Evolutionary conservation across 1,140 invertebrate genomes (phyloP).

Genomic region (Prorops nasuta): DNA sequence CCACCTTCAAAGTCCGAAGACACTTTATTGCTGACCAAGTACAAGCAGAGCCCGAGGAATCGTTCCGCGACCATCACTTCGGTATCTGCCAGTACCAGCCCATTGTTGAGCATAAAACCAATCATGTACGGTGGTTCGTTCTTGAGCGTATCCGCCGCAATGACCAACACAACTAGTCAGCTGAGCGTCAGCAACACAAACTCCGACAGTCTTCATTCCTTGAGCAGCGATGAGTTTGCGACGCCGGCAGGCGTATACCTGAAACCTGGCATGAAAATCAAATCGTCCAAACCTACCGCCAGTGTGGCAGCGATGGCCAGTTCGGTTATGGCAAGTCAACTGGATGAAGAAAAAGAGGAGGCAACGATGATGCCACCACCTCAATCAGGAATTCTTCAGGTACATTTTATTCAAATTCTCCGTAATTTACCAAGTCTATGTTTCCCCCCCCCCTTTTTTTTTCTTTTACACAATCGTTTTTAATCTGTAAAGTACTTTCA

Average conservation of each 20-base stretch:
- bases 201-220: slow-evolving; percentile 60
- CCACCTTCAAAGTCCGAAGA: slow-evolving; percentile 78
- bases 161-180: slow-evolving; percentile 60
- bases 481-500: too few species aligned
- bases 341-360: slow-evolving; percentile 44
- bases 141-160: slow-evolving; percentile 36
- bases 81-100: slow-evolving; percentile 67
- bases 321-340: slow-evolving; percentile 29
- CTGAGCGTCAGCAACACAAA: slow-evolving; percentile 55
- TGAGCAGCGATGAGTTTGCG: slow-evolving; percentile 58
- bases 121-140: slow-evolving; percentile 56
- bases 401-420: slow-evolving; percentile 21
- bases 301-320: slow-evolving; percentile 47
- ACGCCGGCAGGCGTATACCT: slow-evolving; percentile 23
- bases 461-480: too few species aligned
- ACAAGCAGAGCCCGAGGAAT: slow-evolving; percentile 60
- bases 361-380: slow-evolving; percentile 46
- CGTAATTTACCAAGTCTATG: slow-evolving; percentile 1
- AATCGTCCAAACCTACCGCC: slow-evolving; percentile 41
- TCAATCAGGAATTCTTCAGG: slow-evolving; percentile 66
- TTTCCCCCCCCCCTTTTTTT: too few species aligned
- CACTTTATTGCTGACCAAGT: slow-evolving; percentile 61
- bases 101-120: slow-evolving; percentile 62
- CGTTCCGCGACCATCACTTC: slow-evolving; percentile 59
- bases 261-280: slow-evolving; percentile 25